Evolutionary conservation across 2,797 vertebrate genomes (phyloP).

Genomic region (Botia almorhae): DNA sequence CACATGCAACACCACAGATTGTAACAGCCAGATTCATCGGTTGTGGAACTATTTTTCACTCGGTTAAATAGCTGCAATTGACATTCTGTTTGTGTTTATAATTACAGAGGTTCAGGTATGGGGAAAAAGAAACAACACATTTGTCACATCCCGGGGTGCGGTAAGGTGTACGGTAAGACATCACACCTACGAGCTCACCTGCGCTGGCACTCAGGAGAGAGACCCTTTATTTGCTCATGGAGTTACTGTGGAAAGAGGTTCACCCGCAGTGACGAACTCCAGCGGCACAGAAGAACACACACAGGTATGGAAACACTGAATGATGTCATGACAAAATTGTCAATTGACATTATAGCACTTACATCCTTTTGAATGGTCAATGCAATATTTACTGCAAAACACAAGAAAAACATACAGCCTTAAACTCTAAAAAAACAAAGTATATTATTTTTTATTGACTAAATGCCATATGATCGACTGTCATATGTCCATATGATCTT

Average conservation of each 20-base stretch:
- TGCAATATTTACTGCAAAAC: too few species aligned
- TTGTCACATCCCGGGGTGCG: conserved; percentile 92
- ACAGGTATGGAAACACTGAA: conserved; percentile 80
- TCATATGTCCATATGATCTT: too few species aligned
- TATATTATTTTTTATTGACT: too few species aligned
- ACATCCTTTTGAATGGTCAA: not conserved
- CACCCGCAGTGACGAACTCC: conserved; percentile 96
- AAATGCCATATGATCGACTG: too few species aligned
- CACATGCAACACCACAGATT: not conserved
- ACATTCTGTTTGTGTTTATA: not conserved
- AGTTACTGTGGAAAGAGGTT: conserved; percentile 98
- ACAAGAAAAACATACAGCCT: too few species aligned
- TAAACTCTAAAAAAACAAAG: too few species aligned
- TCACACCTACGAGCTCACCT: conserved; percentile 97
- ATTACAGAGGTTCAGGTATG: conserved; percentile 88
- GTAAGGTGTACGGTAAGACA: conserved; percentile 91
- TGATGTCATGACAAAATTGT: not conserved
- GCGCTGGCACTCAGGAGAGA: conserved; percentile 98
- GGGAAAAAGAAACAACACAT: conserved; percentile 97
- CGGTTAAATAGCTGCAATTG: not conserved
- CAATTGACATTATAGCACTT: not conserved
- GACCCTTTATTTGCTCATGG: conserved; percentile 97
- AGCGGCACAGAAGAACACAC: conserved; percentile 97
- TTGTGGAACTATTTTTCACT: not conserved
- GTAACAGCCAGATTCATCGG: not conserved